Conservation (phyloP, 2,888 invertebrate species). For the Stenotaenia linearis region DNA sequence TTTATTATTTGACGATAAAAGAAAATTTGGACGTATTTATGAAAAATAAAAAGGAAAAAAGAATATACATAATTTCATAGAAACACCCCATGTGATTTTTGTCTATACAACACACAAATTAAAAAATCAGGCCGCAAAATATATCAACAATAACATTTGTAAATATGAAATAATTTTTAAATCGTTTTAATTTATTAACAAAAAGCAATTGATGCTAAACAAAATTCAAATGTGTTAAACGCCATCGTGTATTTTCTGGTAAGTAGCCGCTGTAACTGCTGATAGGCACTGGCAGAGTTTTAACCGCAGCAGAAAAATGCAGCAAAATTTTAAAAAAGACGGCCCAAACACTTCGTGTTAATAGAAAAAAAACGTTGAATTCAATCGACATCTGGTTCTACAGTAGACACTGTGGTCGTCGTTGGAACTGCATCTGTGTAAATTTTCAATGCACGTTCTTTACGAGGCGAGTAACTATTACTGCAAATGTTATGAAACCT, state of each 20-base stretch:
- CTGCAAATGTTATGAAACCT: slow-evolving; percentile 38
- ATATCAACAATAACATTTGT: neutral
- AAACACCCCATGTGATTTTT: slow-evolving; percentile 2
- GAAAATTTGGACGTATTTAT: slow-evolving; percentile 8
- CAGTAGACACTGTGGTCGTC: neutral
- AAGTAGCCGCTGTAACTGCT: slow-evolving; percentile 16
- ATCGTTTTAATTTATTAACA: neutral
- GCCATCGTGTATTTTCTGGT: neutral
- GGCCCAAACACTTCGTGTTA: neutral
- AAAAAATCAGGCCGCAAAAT: neutral
- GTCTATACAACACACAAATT: neutral
- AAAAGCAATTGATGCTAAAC: neutral
- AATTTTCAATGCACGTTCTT: slow-evolving; percentile 67
- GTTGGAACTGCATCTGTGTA: slow-evolving; percentile 55
- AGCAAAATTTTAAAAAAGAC: neutral
- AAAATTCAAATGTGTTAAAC: neutral
- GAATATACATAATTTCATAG: neutral
- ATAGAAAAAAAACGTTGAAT: neutral
- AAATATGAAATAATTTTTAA: neutral
- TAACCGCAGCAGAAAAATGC: slow-evolving; percentile 17
- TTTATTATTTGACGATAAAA: neutral
- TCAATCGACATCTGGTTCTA: slow-evolving; percentile 31
- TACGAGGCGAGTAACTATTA: slow-evolving; percentile 54
- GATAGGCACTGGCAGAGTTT: neutral
- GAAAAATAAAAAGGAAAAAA: neutral